Percentiles rank a stretch among this genome's conserved stretches.
phyloP scores from a whole-genome alignment of 2,113 vertebrate species.

The Physeter macrocephalus region DNA sequence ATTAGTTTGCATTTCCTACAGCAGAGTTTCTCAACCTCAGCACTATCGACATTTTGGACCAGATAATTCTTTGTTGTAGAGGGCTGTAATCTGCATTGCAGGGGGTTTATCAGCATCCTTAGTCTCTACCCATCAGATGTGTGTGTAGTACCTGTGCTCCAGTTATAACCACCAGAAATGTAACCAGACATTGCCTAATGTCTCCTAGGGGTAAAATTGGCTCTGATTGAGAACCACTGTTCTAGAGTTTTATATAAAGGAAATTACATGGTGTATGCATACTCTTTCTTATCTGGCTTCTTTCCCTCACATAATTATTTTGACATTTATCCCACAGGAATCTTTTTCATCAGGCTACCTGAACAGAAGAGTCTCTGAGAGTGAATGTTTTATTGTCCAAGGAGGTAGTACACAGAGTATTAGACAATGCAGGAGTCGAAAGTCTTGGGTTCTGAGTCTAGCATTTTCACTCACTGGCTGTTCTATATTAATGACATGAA shows the following conservation, averaged over 20 bases:
- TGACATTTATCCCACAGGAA: neutral
- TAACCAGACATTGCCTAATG: neutral
- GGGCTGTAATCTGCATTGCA: neutral
- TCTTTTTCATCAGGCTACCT: neutral
- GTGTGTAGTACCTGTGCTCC: neutral
- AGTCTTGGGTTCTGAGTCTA: neutral
- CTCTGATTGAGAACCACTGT: neutral
- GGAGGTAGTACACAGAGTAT: neutral
- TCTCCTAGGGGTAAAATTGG: neutral
- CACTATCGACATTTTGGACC: neutral
- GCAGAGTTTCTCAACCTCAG: neutral
- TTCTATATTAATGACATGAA: neutral
- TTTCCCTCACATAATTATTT: neutral
- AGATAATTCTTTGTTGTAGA: neutral
- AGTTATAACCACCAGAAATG: neutral
- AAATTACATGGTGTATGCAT: neutral
- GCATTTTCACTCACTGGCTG: neutral
- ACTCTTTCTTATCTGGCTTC: neutral
- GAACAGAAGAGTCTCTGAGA: neutral
- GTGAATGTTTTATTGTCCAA: neutral
- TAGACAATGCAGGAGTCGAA: neutral
- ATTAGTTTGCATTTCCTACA: neutral
- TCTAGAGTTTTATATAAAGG: neutral
- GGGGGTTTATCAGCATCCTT: neutral
- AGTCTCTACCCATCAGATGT: neutral